A percentile compares a stretch with the other conserved stretches of the same genome.
These are phyloP conservation scores for Saguinus imperator DNA, from an alignment of 2,113 vertebrate species.

Conservation along the genomic window DNA sequence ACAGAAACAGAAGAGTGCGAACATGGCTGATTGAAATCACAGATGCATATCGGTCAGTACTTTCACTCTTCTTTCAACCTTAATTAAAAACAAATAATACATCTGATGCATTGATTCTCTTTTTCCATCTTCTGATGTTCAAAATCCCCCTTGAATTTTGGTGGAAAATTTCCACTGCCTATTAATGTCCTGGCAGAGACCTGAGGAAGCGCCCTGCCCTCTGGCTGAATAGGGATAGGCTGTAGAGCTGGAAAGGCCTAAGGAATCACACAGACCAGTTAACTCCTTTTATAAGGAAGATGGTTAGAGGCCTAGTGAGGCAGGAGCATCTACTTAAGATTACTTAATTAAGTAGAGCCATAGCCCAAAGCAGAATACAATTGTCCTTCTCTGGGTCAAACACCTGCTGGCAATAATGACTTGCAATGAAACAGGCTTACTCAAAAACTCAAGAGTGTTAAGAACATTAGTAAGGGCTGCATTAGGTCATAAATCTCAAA, in stretches of 20 bases:
- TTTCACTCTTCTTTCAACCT: neutral
- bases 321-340: neutral
- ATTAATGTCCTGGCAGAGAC: neutral
- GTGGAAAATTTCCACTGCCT: neutral
- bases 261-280: neutral
- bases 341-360: neutral
- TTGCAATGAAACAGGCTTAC: neutral
- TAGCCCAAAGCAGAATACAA: neutral
- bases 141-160: neutral
- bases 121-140: neutral
- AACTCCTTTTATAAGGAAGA: neutral
- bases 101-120: neutral
- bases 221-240: neutral
- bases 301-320: neutral
- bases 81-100: neutral
- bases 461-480: neutral
- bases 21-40: neutral
- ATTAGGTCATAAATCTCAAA: neutral
- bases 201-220: neutral
- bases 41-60: neutral
- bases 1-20: neutral
- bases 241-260: neutral
- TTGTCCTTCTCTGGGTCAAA: neutral
- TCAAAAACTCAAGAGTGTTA: neutral
- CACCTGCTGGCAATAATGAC: neutral